These are phyloP conservation scores for Hydrozoanthus gracilis DNA, from an alignment of 92 coral and sea anemone genomes.

Conservation along the genomic window DNA sequence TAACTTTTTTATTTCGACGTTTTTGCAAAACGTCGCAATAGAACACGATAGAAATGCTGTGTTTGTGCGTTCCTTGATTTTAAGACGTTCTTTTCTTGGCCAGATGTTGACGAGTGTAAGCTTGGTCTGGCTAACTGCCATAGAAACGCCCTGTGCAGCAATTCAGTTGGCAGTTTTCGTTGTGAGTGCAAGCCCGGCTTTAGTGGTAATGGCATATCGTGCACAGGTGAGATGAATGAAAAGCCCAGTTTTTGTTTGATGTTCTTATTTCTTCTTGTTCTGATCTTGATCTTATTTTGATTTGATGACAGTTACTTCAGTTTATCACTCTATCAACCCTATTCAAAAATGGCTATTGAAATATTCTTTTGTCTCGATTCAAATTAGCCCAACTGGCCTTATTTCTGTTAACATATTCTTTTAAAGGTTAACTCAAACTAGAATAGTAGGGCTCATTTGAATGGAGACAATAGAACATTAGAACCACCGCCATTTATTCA, in stretches of 20 bases:
- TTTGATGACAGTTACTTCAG: too few species aligned
- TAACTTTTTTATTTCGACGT: too few species aligned
- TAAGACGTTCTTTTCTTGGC: neutral
- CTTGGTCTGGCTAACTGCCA: slow-evolving; percentile 68
- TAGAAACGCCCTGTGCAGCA: slow-evolving; percentile 77
- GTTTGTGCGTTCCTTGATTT: neutral
- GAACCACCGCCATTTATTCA: too few species aligned
- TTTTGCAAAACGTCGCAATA: neutral
- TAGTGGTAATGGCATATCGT: slow-evolving; percentile 60
- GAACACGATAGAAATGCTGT: neutral
- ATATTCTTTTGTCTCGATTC: neutral
- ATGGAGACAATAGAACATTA: too few species aligned
- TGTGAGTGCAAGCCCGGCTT: slow-evolving; percentile 90
- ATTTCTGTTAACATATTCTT: neutral
- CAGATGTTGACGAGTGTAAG: slow-evolving; percentile 90
- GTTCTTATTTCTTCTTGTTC: too few species aligned
- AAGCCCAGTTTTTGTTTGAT: too few species aligned
- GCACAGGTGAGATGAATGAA: slow-evolving; percentile 60
- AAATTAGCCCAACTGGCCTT: neutral
- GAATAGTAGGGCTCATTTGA: too few species aligned
- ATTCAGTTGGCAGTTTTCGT: slow-evolving; percentile 78
- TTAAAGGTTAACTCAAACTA: neutral
- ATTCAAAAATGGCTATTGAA: too few species aligned
- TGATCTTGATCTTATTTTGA: too few species aligned
- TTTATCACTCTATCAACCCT: too few species aligned